Base-by-base conservation (phyloP, 1,140 invertebrate species). In the Bombus sylvicola region DNA sequence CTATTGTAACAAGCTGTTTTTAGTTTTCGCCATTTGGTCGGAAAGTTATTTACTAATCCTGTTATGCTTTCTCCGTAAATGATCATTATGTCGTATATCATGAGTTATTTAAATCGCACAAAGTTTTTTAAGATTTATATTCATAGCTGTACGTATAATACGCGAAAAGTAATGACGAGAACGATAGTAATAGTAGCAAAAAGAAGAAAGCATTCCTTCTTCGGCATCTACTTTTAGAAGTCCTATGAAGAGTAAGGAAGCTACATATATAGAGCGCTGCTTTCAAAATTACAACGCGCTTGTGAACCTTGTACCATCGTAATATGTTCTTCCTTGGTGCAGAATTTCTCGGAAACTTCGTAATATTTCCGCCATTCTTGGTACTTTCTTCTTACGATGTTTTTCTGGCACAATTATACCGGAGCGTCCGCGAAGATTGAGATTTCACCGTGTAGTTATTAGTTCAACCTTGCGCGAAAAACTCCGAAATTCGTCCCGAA, bases 231-330 rank as follows among this genome's bases (percentile, higher is more conserved):
- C 73, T 53, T 47, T 68, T 83, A 39, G 6, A 37, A 37, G 53
- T 8, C 10, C 43, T n/a, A 22, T 12, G 22, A 57, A 22, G 59
- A 31, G 37, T 15, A 18, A 66, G 74, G 18, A 25, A 43, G 47
- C 12, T 34, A 31, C 8, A 34, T 18, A 34, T 28, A 43, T 59
- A 18, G 15, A 22, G 4, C 2, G 18, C 5, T 22, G 81, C 81
- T 83, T 68, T 77, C 43, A 37, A 76, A 83, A 83, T 83, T 76
- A 77, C 31, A 37, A 37, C 73, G 25, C 15, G 18, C 12, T 68
- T 25, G 41, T 25, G 59, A 76, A 43, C 6, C 25, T 39, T 37
- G 34, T 25, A 22, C 18, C 22, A 62, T 41, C 22, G n/a, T 34
- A 53, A 76, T 76, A 53, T 18, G 64, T 68, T 77, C 64, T n/a